Percentiles rank a stretch among this genome's conserved stretches.
Conservation (phyloP, 2,888 invertebrate species). For the Melanotus villosus region DNA sequence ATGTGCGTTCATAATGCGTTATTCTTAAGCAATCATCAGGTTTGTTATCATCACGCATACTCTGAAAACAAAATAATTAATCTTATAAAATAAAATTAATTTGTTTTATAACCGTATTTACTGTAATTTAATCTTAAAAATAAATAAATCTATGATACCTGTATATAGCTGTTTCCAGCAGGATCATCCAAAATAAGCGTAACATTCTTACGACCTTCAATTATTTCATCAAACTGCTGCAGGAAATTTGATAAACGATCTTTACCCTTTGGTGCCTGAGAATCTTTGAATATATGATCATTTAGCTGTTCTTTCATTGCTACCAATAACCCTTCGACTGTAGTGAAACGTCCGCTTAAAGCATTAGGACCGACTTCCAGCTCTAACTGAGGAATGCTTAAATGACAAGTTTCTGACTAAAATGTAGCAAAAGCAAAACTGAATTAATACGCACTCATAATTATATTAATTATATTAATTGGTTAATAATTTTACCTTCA, state of each 20-base stretch:
- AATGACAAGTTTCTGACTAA: constrained; percentile 84
- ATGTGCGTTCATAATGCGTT: constrained; percentile 84
- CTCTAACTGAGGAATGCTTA: constrained; percentile 90
- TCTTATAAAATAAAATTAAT: not conserved
- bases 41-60: constrained; percentile 77
- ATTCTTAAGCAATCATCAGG: constrained; percentile 81
- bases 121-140: too few relatives aligned
- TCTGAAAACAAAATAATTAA: constrained; percentile 69
- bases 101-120: too few relatives aligned
- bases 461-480: too few relatives aligned
- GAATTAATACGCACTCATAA: too few relatives aligned
- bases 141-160: constrained; percentile 67
- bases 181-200: constrained; percentile 95
- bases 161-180: constrained; percentile 96
- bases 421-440: constrained; percentile 46
- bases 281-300: constrained; percentile 81
- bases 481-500: constrained; percentile 89
- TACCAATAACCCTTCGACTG: constrained; percentile 89
- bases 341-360: constrained; percentile 94
- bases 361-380: constrained; percentile 89
- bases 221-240: constrained; percentile 76
- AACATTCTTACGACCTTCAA: constrained; percentile 74
- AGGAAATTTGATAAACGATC: constrained; percentile 77
- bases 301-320: constrained; percentile 85
- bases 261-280: constrained; percentile 73